Base-by-base conservation (phyloP, 2,113 vertebrate genomes). In the Connochaetes taurinus region DNA sequence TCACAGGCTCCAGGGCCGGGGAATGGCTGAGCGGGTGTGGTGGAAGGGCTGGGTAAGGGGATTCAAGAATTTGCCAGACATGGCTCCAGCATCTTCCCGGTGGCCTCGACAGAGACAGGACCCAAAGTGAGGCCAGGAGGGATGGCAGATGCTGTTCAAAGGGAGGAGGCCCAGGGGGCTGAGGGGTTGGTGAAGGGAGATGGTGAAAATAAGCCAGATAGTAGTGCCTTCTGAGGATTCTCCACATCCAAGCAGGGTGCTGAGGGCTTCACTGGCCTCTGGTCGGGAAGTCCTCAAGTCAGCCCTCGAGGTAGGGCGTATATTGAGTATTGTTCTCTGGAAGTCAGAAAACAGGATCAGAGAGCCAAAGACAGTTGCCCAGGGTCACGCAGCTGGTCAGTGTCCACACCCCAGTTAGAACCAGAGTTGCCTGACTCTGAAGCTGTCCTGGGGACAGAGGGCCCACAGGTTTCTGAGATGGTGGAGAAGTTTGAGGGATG, bases 1-100 rank as follows among this genome's bases (percentile, higher is more conserved):
- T 95, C 95, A 93, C 76, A 53, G 95, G 94, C 96, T 95, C 74
- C 6, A 0, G 87, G 90, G 90, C 31, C 31, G 76, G 91, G 87
- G 83, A 57, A 17, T 86, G 53, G 82, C 89, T 81, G 87, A 95
- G 94, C 27, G 1, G 92, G 97, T 17, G 5, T 53, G 96, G 84
- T 15, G 14, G 96, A 85, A 83, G 78, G 62, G 45, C 52, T 90
- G 84, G 86, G 53, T 62, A 83, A 92, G 86, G 88, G 87, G 89
- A 57, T 64, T 45, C 12, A 16, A 33, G 74, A 85, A 43, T 74
- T 74, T 80, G 87, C 36, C 90, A 85, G 90, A 74, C 17, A 1
- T 31, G 84, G 64, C 90, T 43, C 25, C 2, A 19, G 0, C 87
- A 53, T 64, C 84, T 71, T 58, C 64, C 52, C 60, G 23, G 64